phyloP scores from a whole-genome alignment of 2,888 invertebrate species.

The Drosophila sordidula region DNA sequence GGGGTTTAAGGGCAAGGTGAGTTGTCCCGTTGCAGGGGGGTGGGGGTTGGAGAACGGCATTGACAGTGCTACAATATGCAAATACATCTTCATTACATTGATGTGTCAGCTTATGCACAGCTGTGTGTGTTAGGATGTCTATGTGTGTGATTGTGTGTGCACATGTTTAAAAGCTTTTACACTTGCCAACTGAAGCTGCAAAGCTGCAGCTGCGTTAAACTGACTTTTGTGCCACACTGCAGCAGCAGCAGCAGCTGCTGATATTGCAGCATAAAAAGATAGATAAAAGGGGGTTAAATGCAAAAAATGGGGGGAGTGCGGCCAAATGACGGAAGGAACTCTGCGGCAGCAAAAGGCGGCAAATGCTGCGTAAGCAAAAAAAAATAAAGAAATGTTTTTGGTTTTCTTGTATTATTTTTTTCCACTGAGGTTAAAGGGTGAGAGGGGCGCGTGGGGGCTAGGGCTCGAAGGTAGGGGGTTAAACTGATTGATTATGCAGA shows the following conservation, averaged over 20 bases:
- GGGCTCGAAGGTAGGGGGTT: neutral
- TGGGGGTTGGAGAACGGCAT: constrained; percentile 22
- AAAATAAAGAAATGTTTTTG: constrained; percentile 18
- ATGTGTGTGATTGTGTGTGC: neutral
- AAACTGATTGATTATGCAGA: constrained; percentile 78
- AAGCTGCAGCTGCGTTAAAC: constrained; percentile 41
- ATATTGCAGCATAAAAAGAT: constrained; percentile 5
- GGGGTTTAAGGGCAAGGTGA: neutral
- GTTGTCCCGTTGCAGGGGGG: neutral
- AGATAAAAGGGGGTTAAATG: neutral
- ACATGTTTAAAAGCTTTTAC: constrained; percentile 79
- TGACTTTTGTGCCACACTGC: constrained; percentile 65
- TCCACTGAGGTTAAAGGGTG: constrained; percentile 20
- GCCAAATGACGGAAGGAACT: constrained; percentile 51
- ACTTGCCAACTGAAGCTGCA: constrained; percentile 67
- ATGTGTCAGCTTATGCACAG: constrained; percentile 78
- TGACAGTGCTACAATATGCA: constrained; percentile 78
- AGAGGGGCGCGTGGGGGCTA: neutral
- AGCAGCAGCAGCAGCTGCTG: constrained; percentile 28
- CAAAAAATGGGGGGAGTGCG: neutral
- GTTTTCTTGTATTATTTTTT: constrained; percentile 22
- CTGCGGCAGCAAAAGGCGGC: constrained; percentile 62
- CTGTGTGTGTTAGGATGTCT: constrained; percentile 23
- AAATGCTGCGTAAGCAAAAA: constrained; percentile 68
- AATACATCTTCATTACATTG: constrained; percentile 80